Percentiles rank a stretch among this genome's conserved stretches.
Conservation (phyloP, 2,888 invertebrate genomes). For the Archaeoteleia sp. region DNA sequence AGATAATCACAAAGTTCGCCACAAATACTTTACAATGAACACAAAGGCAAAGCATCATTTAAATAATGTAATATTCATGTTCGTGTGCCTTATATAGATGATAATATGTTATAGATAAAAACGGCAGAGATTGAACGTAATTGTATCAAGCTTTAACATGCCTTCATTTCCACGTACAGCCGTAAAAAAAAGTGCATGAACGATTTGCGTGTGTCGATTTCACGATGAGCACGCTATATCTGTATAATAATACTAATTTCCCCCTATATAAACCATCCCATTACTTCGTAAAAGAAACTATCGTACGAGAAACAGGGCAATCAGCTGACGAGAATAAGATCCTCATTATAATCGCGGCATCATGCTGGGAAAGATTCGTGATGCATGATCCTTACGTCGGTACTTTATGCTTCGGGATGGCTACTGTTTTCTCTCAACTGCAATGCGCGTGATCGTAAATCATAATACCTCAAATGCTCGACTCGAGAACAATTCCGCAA, state of each 20-base stretch:
- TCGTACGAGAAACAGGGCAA: slow-evolving; percentile 46
- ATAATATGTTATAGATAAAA: slow-evolving; percentile 15
- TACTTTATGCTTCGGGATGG: slow-evolving; percentile 27
- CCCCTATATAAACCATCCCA: slow-evolving; percentile 34
- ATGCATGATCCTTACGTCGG: slow-evolving; percentile 40
- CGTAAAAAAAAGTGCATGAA: slow-evolving; percentile 24
- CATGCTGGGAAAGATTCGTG: slow-evolving; percentile 43
- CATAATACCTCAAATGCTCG: slow-evolving; percentile 33
- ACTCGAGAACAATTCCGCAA: slow-evolving; percentile 13
- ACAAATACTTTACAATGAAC: too few relatives aligned
- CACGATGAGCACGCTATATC: slow-evolving; percentile 17
- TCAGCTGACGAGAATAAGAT: slow-evolving; percentile 49
- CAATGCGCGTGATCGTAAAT: slow-evolving; percentile 36
- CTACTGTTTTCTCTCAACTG: slow-evolving; percentile 43
- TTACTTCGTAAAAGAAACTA: slow-evolving; percentile 26
- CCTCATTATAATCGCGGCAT: slow-evolving; percentile 39
- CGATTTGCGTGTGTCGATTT: slow-evolving; percentile 36
- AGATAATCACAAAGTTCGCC: too few relatives aligned
- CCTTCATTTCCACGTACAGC: slow-evolving; percentile 15
- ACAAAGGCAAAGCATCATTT: not conserved
- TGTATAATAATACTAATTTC: slow-evolving; percentile 45
- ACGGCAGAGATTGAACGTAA: slow-evolving; percentile 13
- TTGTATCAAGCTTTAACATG: slow-evolving; percentile 30
- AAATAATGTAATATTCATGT: slow-evolving; percentile 42
- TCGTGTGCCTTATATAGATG: not conserved